phyloP scores from a whole-genome alignment of 2,797 vertebrate species.

The Scleropages formosus region DNA sequence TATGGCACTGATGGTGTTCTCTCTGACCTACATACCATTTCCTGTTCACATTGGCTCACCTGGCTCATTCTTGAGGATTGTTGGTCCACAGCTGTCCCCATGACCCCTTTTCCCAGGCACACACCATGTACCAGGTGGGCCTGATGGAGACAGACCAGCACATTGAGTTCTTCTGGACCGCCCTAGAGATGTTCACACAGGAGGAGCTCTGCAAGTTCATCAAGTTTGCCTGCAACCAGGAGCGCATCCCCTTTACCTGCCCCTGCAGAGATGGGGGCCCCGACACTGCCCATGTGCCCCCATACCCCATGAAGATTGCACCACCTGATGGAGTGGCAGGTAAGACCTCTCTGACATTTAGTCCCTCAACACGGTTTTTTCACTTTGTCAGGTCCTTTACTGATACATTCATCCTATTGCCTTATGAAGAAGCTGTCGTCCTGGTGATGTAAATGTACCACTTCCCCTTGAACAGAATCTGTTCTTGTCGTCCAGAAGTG shows the following conservation, averaged over 20 bases:
- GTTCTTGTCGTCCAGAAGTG: neutral
- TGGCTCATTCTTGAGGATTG: neutral
- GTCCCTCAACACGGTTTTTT: too few relatives aligned
- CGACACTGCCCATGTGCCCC: conserved; percentile 93
- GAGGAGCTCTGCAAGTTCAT: conserved; percentile 99
- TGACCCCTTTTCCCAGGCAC: conserved; percentile 69
- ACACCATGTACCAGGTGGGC: conserved; percentile 99
- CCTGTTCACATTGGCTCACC: neutral
- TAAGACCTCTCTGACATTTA: conserved; percentile 45
- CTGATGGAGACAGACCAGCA: conserved; percentile 98
- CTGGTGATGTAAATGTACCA: neutral
- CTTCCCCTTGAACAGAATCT: neutral
- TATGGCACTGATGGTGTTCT: neutral
- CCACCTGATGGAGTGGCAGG: conserved; percentile 92
- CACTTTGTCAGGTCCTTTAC: neutral
- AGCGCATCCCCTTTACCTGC: conserved; percentile 95
- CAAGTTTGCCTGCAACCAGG: conserved; percentile 98
- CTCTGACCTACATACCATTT: neutral
- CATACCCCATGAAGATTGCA: conserved; percentile 97
- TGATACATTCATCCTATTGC: neutral
- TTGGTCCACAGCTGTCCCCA: neutral
- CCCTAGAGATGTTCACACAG: conserved; percentile 92
- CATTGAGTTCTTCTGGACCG: conserved; percentile 96
- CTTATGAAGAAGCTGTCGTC: neutral
- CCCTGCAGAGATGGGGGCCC: conserved; percentile 95